Base-by-base conservation (phyloP, 2,113 vertebrate species). In the Anguilla japonica region DNA sequence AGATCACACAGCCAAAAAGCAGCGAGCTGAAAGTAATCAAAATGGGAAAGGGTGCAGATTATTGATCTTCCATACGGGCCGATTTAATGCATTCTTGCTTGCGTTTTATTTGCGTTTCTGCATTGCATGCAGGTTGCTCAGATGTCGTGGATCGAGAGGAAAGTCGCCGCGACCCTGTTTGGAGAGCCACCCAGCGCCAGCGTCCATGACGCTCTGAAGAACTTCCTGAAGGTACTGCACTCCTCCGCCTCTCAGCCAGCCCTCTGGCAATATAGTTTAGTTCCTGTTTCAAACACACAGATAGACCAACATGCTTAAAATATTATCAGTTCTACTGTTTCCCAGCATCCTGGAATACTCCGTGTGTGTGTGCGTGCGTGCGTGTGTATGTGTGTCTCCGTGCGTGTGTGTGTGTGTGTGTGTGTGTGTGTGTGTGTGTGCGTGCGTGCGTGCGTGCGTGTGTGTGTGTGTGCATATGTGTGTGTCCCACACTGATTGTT, bases 71-170 rank as follows among this genome's bases (percentile, higher is more conserved):
- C 89, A 43, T 79, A 9, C 85, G 78, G 34, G 53, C 83, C 43
- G 80, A 87, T 91, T 88, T 92, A 88, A 85, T 14, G 11, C 83
- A 82, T 78, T 81, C 53, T 83, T 83, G 87, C 57, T 83, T 26
- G 29, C 40, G 40, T 26, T 34, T 34, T 60, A 41, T 82, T 26
- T 63, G 40, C 79, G 29, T 78, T 79, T 85, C 89, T 63, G 90
- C 0, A 18, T 71, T 86, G 16, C 79, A 91, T 92, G 15, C 91
- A 99, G 98, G 95, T 98, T 67, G 95, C 97, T 84, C 97, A 97
- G 91, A 95, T 99, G 85, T 98, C 97, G 5, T 99, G 98, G 98
- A 93, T 99, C 88, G 98, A 99, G 93, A 98, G 96, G 91, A 99
- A 98, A 93, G 97, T 99, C 86, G 98, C 98, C 85, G 87, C 97